A percentile compares a stretch with the other conserved stretches of the same genome.
These are phyloP conservation scores for Holacanthella duospinosa DNA, from an alignment of 2,888 invertebrate species.

Conservation along the genomic window DNA sequence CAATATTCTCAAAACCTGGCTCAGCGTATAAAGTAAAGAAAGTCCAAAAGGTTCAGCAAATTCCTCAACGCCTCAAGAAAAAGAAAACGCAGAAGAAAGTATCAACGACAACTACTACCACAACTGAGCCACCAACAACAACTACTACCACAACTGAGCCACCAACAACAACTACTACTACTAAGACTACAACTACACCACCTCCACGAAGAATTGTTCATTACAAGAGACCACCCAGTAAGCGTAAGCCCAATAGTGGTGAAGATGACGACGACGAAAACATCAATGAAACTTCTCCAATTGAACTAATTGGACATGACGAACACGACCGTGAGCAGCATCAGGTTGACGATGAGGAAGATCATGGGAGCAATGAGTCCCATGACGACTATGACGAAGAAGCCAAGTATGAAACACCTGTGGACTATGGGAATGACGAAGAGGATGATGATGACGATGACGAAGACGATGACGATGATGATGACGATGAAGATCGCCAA, in stretches of 20 bases:
- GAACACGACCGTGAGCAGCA: neutral
- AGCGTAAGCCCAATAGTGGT: neutral
- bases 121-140: neutral
- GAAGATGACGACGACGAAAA: neutral
- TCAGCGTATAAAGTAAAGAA: neutral
- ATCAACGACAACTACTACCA: neutral
- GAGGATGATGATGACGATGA: neutral
- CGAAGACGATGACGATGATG: neutral
- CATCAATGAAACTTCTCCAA: neutral
- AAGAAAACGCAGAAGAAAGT: constrained; percentile 1
- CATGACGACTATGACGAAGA: neutral
- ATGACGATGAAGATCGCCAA: neutral
- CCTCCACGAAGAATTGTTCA: neutral
- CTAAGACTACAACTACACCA: neutral
- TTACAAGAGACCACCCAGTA: neutral
- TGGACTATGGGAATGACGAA: neutral
- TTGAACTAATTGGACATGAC: neutral
- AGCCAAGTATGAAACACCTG: neutral
- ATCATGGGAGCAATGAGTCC: neutral
- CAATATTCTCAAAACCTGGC: neutral
- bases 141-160: constrained; percentile 3
- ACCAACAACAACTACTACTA: neutral
- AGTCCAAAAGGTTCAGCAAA: neutral
- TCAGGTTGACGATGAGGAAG: neutral
- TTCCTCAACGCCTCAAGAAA: neutral